phyloP scores from a whole-genome alignment of 2,888 invertebrate genomes.

The Campoletis raptor region DNA sequence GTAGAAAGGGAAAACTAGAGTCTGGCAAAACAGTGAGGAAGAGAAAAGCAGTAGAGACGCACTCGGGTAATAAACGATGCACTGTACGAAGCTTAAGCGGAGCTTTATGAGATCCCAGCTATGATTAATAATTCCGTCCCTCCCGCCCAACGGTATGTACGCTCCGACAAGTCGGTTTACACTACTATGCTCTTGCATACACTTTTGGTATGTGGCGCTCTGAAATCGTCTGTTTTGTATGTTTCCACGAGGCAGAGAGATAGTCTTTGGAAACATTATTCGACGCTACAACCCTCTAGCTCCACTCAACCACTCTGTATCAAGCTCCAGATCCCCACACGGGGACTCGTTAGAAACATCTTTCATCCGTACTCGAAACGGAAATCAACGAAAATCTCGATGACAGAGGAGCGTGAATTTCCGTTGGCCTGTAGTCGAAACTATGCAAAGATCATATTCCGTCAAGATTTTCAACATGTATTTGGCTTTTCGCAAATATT shows the following conservation, averaged over 20 bases:
- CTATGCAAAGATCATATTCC: constrained; percentile 17
- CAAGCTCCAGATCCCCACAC: constrained; percentile 34
- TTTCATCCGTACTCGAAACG: constrained; percentile 21
- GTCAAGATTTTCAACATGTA: background rate
- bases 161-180: constrained; percentile 37
- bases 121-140: constrained; percentile 83
- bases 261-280: constrained; percentile 14
- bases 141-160: constrained; percentile 42
- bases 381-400: constrained; percentile 48
- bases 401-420: constrained; percentile 30
- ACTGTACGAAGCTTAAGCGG: constrained; percentile 80
- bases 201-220: background rate
- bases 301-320: background rate
- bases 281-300: background rate
- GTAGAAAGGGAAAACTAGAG: constrained; percentile 68
- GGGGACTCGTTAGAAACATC: constrained; percentile 49
- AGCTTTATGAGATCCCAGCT: constrained; percentile 83
- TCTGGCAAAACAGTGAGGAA: constrained; percentile 71
- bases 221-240: constrained; percentile 38
- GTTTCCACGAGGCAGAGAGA: background rate
- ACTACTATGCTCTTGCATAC: constrained; percentile 14
- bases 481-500: constrained; percentile 8
- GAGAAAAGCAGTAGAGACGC: constrained; percentile 50
- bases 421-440: constrained; percentile 15
- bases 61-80: constrained; percentile 80